phyloP scores from a whole-genome alignment of 2,113 vertebrate genomes.

The Hippoglossus stenolepis region DNA sequence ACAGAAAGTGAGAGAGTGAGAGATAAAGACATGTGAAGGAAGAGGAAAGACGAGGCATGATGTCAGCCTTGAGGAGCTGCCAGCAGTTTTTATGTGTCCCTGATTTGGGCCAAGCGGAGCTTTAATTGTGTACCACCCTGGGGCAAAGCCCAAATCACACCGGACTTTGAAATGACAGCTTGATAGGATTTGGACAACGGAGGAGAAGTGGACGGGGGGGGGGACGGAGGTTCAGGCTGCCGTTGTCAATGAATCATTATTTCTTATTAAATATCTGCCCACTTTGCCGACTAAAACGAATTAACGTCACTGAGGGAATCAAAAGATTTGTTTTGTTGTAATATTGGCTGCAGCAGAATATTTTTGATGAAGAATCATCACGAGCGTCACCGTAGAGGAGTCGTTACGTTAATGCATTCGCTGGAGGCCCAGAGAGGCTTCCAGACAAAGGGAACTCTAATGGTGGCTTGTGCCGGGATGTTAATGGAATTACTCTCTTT shows the following conservation, averaged over 20 bases:
- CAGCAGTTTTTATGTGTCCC: conserved; percentile 89
- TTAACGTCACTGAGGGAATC: conserved; percentile 31
- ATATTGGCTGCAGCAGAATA: conserved; percentile 29
- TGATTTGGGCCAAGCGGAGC: conserved; percentile 85
- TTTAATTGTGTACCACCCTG: conserved; percentile 84
- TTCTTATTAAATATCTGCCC: conserved; percentile 51
- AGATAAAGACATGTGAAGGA: conserved; percentile 39
- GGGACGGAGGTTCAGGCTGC: conserved; percentile 26
- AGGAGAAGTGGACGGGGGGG: conserved; percentile 15
- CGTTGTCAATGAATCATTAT: conserved; percentile 60
- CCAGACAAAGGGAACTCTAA: conserved; percentile 56
- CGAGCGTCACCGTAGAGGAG: conserved; percentile 11
- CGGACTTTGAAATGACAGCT: conserved; percentile 76
- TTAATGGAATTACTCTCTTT: conserved; percentile 51
- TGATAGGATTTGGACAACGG: conserved; percentile 73
- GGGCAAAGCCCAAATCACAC: conserved; percentile 75
- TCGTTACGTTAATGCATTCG: conserved; percentile 58
- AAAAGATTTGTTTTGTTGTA: conserved; percentile 24
- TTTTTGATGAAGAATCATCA: conserved; percentile 30
- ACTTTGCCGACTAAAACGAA: conserved; percentile 22
- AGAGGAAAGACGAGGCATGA: conserved; percentile 81
- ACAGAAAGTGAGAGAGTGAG: conserved; percentile 31
- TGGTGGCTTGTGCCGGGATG: conserved; percentile 36
- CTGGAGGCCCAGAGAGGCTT: conserved; percentile 31
- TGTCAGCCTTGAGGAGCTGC: conserved; percentile 93